These are phyloP conservation scores for Eristalis tenax DNA, from an alignment of 2,888 invertebrate species.

Conservation along the genomic window DNA sequence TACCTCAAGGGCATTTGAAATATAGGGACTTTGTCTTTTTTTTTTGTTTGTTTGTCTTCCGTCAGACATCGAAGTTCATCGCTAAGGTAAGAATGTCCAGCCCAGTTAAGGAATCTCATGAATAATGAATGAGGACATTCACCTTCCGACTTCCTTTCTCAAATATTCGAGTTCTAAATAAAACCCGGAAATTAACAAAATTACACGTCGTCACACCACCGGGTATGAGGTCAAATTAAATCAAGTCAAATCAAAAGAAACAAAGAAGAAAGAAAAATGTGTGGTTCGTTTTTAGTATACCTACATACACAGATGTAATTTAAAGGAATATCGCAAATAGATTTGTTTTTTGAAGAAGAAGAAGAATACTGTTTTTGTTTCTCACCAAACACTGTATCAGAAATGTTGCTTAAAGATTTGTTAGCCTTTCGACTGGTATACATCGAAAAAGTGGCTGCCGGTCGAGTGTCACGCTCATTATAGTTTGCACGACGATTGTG, in stretches of 20 bases:
- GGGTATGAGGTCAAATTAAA: neutral
- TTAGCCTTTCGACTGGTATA: slow-evolving; percentile 73
- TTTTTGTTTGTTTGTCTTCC: too few species aligned
- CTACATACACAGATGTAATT: neutral
- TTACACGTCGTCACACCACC: neutral
- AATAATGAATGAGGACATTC: neutral
- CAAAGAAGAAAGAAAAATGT: neutral
- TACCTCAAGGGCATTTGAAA: neutral
- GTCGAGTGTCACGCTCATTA: slow-evolving; percentile 45
- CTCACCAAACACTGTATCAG: slow-evolving; percentile 73
- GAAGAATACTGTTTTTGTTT: slow-evolving; percentile 12
- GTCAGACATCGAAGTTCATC: neutral
- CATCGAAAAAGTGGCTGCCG: slow-evolving; percentile 52
- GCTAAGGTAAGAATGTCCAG: neutral
- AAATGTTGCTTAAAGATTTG: slow-evolving; percentile 74
- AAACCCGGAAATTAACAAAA: neutral
- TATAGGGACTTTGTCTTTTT: too few species aligned
- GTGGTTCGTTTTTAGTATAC: neutral
- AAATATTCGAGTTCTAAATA: neutral
- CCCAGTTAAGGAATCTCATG: neutral
- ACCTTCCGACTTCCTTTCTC: neutral
- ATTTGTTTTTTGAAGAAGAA: slow-evolving; percentile 11
- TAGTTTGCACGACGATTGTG: slow-evolving; percentile 48
- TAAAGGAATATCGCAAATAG: neutral
- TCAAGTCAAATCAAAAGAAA: neutral